Percentiles rank a stretch among this genome's conserved stretches.
phyloP scores from a whole-genome alignment of 2,797 vertebrate genomes.

The Pyrocephalus nanus region DNA sequence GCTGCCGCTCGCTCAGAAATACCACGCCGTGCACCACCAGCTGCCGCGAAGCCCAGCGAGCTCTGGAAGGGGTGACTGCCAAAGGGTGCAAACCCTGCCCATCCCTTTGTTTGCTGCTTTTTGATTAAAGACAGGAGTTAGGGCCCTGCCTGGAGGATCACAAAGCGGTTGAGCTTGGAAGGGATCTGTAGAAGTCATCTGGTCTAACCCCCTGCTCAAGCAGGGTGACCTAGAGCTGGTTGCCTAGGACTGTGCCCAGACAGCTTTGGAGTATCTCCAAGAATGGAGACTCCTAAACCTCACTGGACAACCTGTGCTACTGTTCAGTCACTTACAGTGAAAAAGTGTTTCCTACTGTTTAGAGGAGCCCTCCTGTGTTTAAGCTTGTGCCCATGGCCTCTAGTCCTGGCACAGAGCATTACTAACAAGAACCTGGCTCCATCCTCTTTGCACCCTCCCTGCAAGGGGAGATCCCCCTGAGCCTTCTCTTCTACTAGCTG shows the following conservation, averaged over 20 bases:
- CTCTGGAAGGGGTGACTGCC: not conserved
- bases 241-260: not conserved
- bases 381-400: not conserved
- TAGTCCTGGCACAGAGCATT: not conserved
- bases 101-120: not conserved
- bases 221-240: not conserved
- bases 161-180: not conserved
- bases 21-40: not conserved
- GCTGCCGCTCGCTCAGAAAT: not conserved
- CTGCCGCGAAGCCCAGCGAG: accelerated
- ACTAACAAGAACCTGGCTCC: not conserved
- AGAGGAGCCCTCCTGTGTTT: not conserved
- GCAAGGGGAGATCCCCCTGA: not conserved
- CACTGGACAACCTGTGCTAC: not conserved
- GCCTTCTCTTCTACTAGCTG: not conserved
- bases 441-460: accelerated
- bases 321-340: not conserved
- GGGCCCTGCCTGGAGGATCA: not conserved
- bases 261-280: not conserved
- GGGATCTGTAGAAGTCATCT: not conserved
- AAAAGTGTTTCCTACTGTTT: not conserved
- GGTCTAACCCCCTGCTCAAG: not conserved
- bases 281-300: not conserved
- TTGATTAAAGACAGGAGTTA: not conserved
- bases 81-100: not conserved